Percentiles rank a stretch among this genome's conserved stretches.
phyloP scores from a whole-genome alignment of 2,113 vertebrate genomes.

The Anguilla japonica region DNA sequence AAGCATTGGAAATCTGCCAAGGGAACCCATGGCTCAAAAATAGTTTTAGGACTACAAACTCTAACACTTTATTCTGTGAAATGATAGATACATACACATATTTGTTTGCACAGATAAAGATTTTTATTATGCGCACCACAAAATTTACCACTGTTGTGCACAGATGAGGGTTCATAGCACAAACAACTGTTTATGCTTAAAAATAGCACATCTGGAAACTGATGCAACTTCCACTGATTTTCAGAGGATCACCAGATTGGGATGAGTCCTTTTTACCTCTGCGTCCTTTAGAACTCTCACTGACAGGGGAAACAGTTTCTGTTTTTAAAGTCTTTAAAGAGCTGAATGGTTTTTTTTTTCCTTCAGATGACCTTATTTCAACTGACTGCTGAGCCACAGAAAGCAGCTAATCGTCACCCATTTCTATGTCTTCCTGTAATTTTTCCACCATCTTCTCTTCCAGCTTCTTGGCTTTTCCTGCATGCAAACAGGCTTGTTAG shows the following conservation, averaged over 20 bases:
- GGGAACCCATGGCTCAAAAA: too few relatives aligned
- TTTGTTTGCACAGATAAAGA: neutral
- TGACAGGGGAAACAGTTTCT: neutral
- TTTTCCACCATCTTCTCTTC: slow-evolving; percentile 96
- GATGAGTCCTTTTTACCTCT: neutral
- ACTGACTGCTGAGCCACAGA: neutral
- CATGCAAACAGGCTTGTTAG: slow-evolving; percentile 26
- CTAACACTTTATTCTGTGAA: too few relatives aligned
- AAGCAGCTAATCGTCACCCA: slow-evolving; percentile 69
- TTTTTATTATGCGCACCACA: neutral
- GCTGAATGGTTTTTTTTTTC: neutral
- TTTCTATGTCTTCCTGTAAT: slow-evolving; percentile 85
- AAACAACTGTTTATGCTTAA: neutral
- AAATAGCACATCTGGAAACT: neutral
- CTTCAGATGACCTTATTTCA: neutral
- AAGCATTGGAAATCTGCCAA: too few relatives aligned
- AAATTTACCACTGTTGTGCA: neutral
- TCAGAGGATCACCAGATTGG: neutral
- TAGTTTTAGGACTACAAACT: too few relatives aligned
- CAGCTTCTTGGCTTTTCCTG: slow-evolving; percentile 85
- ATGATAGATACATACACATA: neutral
- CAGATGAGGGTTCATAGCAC: neutral
- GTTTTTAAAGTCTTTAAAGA: slow-evolving; percentile 5
- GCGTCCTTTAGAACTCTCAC: neutral
- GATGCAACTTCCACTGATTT: neutral